Evolutionary conservation across 1,140 invertebrate genomes (phyloP).

Genomic region (Apis dorsata): DNA sequence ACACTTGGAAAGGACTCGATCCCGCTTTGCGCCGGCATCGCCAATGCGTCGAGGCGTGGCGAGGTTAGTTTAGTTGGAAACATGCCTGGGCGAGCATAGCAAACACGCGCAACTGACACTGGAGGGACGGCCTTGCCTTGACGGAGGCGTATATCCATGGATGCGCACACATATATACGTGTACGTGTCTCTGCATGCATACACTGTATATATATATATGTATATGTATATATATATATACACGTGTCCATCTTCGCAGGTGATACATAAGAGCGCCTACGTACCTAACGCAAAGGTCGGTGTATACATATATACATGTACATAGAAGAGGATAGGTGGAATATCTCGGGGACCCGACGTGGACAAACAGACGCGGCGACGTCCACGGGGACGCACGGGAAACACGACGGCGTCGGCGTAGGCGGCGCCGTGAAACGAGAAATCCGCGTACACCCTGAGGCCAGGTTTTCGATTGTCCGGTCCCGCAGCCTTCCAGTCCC

Average conservation of each 20-base stretch:
- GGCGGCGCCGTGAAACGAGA: constrained; percentile 63
- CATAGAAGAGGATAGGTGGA: constrained; percentile 58
- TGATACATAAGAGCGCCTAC: constrained; percentile 27
- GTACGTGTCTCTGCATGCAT: neutral
- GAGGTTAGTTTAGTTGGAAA: constrained; percentile 78
- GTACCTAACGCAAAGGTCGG: constrained; percentile 27
- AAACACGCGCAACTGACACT: constrained; percentile 79
- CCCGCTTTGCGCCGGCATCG: constrained; percentile 68
- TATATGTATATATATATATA: constrained; percentile 13
- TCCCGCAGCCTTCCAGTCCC: constrained; percentile 52
- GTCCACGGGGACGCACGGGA: constrained; percentile 71
- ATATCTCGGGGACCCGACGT: constrained; percentile 74
- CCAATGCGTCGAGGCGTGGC: constrained; percentile 74
- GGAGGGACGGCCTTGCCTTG: constrained; percentile 66
- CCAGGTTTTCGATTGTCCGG: constrained; percentile 66
- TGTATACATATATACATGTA: neutral
- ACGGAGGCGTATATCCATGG: constrained; percentile 67
- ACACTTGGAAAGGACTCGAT: constrained; percentile 56
- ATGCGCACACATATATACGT: constrained; percentile 34
- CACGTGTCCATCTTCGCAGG: constrained; percentile 7
- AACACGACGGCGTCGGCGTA: constrained; percentile 68
- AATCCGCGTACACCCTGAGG: constrained; percentile 65
- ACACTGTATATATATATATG: neutral
- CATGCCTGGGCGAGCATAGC: constrained; percentile 76
- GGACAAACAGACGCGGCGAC: constrained; percentile 77